Evolutionary conservation across 2,888 invertebrate genomes (phyloP), one percentile per base, ranked within the genome.

Genomic region (Rhagonycha fulva): DNA sequence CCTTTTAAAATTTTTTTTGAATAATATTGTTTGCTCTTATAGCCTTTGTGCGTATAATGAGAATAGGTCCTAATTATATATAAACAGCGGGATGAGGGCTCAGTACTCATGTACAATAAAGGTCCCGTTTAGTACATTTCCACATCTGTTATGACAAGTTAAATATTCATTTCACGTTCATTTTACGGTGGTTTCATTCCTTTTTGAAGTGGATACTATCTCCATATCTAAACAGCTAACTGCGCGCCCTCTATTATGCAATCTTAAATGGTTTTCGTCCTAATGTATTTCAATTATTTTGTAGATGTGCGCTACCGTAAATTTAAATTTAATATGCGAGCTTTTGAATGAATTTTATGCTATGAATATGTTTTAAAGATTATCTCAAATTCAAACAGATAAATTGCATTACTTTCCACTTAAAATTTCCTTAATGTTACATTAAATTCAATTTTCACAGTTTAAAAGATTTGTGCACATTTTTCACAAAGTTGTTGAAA

Each of bases 111-210:
- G 76, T 74, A 76, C 80, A 82, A 83, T 82, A 83, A 83, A 83
- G 81, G 82, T 82, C 83, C 82, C 81, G 82, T 81, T 81, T 76
- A 80, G 83, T 82, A 81, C 76, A 76, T 83, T 82, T 83, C 81
- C 83, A 83, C 84, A 84, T 84, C 84, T 84, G 84, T 84, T 84
- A 84, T 83, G 83, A 83, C 84, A 84, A 84, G 84, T 84, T 84
- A 84, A 84, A 84, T 84, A 84, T 85, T 84, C 84, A 84, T 77
- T 74, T 74, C 77, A 74, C 77, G 77, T 74, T 77, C 77, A 77
- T 84, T 85, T 85, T 84, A 84, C 83, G 83, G 82, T 82, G 83
- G 84, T 82, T 84, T 83, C 82, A 81, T 82, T 82, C 83, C 81
- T 84, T 84, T 84, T 83, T 82, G 83, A 82, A 82, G 82, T 82